Percentiles rank a stretch among this genome's conserved stretches.
These are phyloP conservation scores for Vombatus ursinus DNA, from an alignment of 2,113 vertebrate genomes.

Conservation along the genomic window DNA sequence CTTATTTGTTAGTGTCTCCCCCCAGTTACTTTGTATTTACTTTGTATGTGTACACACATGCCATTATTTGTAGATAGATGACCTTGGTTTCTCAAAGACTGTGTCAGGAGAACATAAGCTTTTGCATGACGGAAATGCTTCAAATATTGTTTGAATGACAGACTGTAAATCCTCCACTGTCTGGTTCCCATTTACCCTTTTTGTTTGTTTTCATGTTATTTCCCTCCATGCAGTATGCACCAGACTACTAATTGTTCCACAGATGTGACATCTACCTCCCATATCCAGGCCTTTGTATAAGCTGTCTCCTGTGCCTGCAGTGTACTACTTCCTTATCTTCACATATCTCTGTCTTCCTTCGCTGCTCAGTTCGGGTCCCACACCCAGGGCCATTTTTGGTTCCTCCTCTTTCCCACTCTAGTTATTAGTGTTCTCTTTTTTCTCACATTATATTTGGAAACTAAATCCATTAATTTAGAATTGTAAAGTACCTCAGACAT, in stretches of 20 bases:
- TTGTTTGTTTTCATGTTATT: background rate
- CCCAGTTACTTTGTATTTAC: background rate
- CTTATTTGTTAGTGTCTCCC: background rate
- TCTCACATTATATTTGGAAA: background rate
- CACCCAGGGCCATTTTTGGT: background rate
- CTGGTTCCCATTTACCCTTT: background rate
- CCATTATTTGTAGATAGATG: background rate
- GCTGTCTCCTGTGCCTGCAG: background rate
- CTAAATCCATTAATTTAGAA: background rate
- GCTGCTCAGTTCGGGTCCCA: background rate
- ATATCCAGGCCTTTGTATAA: background rate
- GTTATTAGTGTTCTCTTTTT: background rate
- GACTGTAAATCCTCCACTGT: background rate
- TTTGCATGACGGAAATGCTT: background rate
- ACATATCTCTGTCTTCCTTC: background rate
- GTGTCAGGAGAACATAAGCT: background rate
- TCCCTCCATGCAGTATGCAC: background rate
- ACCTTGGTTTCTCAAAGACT: background rate
- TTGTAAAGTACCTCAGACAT: background rate
- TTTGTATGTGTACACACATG: background rate
- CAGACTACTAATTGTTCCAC: background rate
- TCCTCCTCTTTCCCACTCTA: background rate
- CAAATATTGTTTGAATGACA: background rate
- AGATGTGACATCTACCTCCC: background rate
- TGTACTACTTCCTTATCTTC: too few relatives aligned